phyloP scores from a whole-genome alignment of 2,113 vertebrate genomes.

The Mandrillus leucophaeus region DNA sequence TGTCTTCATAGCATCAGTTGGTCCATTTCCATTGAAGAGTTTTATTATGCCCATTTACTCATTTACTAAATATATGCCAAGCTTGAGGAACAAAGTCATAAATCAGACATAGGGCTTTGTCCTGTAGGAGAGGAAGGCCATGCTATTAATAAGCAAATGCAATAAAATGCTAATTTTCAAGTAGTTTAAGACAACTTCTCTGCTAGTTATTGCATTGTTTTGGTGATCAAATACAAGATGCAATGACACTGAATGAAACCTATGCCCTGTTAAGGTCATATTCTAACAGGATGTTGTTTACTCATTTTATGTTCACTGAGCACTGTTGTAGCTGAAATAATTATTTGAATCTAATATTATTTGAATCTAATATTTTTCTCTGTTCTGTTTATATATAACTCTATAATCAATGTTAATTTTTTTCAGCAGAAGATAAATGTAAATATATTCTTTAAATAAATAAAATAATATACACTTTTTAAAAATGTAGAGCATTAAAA shows the following conservation, averaged over 20 bases:
- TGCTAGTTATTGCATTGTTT: not conserved
- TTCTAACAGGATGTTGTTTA: not conserved
- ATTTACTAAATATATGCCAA: constrained; percentile 11
- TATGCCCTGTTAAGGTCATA: not conserved
- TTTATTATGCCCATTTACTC: constrained; percentile 9
- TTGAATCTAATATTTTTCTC: not conserved
- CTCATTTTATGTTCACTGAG: not conserved
- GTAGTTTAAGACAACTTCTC: not conserved
- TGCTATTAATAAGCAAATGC: not conserved
- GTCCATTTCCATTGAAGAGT: not conserved
- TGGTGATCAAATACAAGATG: not conserved
- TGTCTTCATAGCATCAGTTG: not conserved
- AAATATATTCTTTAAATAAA: not conserved
- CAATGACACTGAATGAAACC: not conserved
- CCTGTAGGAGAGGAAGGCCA: not conserved
- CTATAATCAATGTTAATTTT: not conserved
- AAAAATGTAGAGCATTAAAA: not conserved
- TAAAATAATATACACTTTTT: not conserved
- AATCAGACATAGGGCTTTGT: not conserved
- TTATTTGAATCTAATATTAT: not conserved
- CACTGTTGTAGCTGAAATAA: not conserved
- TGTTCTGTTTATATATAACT: not conserved
- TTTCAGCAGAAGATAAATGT: not conserved
- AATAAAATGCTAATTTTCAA: constrained; percentile 8
- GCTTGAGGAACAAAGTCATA: not conserved